Evolutionary conservation across 1,140 invertebrate species (phyloP).

Genomic region (Pteromalus puparum): DNA sequence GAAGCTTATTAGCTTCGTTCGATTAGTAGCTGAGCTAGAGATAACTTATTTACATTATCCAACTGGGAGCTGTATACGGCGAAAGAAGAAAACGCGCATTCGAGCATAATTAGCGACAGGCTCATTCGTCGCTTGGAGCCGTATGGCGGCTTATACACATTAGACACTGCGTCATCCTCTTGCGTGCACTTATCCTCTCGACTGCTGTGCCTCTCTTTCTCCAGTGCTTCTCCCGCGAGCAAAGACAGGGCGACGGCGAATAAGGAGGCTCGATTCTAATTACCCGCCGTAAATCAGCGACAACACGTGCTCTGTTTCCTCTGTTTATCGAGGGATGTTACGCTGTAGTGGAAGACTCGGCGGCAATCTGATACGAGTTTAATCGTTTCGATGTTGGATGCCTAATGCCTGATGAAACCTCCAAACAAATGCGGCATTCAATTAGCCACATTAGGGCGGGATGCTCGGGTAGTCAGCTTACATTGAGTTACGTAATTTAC

Average conservation of each 20-base stretch:
- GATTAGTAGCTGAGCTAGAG: no score
- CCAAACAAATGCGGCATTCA: slow-evolving; percentile 23
- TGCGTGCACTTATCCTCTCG: slow-evolving; percentile 1
- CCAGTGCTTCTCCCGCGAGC: not conserved
- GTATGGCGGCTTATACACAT: not conserved
- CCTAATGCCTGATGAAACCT: slow-evolving; percentile 42
- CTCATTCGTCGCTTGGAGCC: not conserved
- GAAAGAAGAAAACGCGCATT: not conserved
- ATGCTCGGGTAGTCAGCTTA: no score
- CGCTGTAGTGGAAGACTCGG: slow-evolving; percentile 56
- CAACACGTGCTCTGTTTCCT: slow-evolving; percentile 72
- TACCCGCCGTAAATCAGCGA: slow-evolving; percentile 74
- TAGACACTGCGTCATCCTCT: slow-evolving; percentile 28
- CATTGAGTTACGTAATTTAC: no score
- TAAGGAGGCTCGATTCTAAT: slow-evolving; percentile 74
- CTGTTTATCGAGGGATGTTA: slow-evolving; percentile 71
- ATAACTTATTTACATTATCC: no score
- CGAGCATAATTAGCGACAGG: not conserved
- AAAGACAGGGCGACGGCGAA: slow-evolving; percentile 64
- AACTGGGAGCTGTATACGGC: no score
- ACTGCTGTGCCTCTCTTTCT: not conserved
- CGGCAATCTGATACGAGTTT: slow-evolving; percentile 70
- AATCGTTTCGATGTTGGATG: slow-evolving; percentile 56
- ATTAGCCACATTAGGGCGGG: not conserved
- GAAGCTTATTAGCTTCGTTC: no score